phyloP scores from a whole-genome alignment of 2,888 invertebrate genomes.

The Phorcus lineatus region DNA sequence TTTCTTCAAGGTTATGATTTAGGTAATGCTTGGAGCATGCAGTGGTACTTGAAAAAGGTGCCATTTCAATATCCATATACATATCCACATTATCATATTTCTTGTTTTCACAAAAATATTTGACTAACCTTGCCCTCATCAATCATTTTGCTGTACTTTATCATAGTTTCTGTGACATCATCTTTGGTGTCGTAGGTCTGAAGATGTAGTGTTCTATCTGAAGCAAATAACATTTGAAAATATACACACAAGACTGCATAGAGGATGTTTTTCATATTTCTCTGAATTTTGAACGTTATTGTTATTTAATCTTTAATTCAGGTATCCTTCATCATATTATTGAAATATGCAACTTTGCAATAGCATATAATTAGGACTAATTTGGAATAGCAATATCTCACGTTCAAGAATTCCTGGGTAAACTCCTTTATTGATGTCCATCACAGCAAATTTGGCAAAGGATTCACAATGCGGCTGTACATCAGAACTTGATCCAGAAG shows the following conservation, averaged over 20 bases:
- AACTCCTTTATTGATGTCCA: slow-evolving; percentile 41
- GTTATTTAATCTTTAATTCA: too few relatives aligned
- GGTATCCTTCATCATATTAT: too few relatives aligned
- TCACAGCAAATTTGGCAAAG: slow-evolving; percentile 44
- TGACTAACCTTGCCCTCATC: slow-evolving; percentile 37
- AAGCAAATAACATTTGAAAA: neutral
- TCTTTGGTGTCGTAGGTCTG: slow-evolving; percentile 41
- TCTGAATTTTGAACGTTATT: too few relatives aligned
- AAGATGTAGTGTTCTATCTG: slow-evolving; percentile 40
- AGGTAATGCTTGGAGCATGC: too few relatives aligned
- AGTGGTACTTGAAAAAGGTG: too few relatives aligned
- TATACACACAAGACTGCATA: too few relatives aligned
- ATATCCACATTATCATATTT: too few relatives aligned
- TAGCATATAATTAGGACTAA: too few relatives aligned
- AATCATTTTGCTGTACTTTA: slow-evolving; percentile 34
- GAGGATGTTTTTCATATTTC: too few relatives aligned
- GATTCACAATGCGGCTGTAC: slow-evolving; percentile 44
- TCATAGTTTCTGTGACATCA: slow-evolving; percentile 29
- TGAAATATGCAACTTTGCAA: neutral
- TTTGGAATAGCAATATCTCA: neutral
- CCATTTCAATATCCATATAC: too few relatives aligned
- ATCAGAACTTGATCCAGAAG: slow-evolving; percentile 40
- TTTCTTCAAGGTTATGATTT: too few relatives aligned
- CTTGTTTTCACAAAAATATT: too few relatives aligned
- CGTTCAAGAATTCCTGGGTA: slow-evolving; percentile 36